Percentiles rank a stretch among this genome's conserved stretches.
phyloP scores from a whole-genome alignment of 1,140 invertebrate species.

The Delia radicum region DNA sequence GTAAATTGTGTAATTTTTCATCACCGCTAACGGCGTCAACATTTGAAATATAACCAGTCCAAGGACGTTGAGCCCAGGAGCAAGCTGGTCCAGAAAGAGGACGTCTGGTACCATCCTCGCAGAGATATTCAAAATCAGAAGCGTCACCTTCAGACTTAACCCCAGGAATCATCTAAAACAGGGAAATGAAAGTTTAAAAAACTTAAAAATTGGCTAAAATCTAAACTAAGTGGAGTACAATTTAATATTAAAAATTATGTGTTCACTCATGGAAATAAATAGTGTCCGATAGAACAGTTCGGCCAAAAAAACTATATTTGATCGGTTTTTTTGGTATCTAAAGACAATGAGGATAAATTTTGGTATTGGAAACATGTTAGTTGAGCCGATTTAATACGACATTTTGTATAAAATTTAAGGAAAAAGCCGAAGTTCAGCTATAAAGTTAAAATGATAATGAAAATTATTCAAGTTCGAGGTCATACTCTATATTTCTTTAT shows the following conservation, averaged over 20 bases:
- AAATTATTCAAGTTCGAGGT: too few species aligned
- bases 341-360: too few species aligned
- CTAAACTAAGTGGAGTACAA: too few species aligned
- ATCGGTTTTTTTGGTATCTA: background rate
- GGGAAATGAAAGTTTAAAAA: background rate
- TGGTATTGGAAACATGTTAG: too few species aligned
- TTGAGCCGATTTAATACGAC: too few species aligned
- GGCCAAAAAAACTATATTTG: background rate
- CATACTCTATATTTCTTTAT: too few species aligned
- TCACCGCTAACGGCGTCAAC: slow-evolving; percentile 60
- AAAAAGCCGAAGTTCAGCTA: too few species aligned
- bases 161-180: slow-evolving; percentile 39
- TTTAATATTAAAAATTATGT: too few species aligned
- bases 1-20: slow-evolving; percentile 48
- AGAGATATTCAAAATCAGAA: slow-evolving; percentile 71
- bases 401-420: too few species aligned
- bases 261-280: too few species aligned
- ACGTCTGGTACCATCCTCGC: slow-evolving; percentile 74
- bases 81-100: slow-evolving; percentile 69
- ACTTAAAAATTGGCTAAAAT: background rate
- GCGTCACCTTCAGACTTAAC: slow-evolving; percentile 57
- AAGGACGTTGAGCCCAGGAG: slow-evolving; percentile 77
- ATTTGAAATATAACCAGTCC: slow-evolving; percentile 72
- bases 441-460: too few species aligned
- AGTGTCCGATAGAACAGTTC: too few species aligned